These are phyloP conservation scores for Actinemys pallida DNA, from an alignment of 2,113 vertebrate genomes.

Conservation along the genomic window DNA sequence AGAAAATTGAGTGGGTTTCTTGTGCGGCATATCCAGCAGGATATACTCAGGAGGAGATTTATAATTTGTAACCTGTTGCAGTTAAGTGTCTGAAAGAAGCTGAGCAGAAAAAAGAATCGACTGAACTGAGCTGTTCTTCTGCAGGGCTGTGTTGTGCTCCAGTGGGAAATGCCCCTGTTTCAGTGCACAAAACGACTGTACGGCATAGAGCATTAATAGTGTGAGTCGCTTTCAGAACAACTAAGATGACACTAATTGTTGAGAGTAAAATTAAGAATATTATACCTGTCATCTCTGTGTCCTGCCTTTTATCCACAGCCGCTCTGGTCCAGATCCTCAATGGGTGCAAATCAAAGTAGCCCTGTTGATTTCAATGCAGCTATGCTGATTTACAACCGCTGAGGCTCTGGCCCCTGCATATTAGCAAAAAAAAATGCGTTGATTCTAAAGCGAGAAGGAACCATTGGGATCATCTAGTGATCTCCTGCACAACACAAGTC, in stretches of 20 bases:
- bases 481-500: neutral
- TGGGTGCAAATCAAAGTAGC: neutral
- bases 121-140: neutral
- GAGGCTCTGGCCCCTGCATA: neutral
- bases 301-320: neutral
- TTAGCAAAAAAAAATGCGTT: neutral
- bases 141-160: neutral
- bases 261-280: neutral
- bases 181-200: neutral
- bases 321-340: neutral
- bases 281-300: neutral
- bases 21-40: neutral
- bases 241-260: slow-evolving; percentile 8
- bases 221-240: neutral
- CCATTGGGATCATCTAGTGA: neutral
- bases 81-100: neutral
- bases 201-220: neutral
- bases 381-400: neutral
- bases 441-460: neutral
- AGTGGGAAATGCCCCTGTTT: neutral
- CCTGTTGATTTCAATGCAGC: neutral
- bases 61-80: neutral
- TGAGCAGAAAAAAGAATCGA: neutral
- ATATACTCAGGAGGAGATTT: neutral
- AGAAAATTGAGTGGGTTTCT: neutral